These are phyloP conservation scores for Yponomeuta plumbellus DNA, from an alignment of 2,888 invertebrate genomes.

Conservation along the genomic window DNA sequence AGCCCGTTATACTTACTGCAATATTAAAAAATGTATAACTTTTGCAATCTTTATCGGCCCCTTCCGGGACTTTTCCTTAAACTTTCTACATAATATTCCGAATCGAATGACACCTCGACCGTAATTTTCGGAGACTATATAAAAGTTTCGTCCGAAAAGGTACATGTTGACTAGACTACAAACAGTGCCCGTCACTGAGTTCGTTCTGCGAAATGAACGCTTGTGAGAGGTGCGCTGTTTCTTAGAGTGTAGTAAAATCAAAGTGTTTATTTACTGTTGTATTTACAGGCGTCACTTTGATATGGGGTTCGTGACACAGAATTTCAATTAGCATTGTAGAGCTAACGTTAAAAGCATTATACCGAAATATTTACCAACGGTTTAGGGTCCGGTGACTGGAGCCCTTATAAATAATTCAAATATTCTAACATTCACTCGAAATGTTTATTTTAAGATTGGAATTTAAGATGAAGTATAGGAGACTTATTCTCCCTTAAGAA, in stretches of 20 bases:
- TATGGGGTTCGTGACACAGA: slow-evolving; percentile 3
- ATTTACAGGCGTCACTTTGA: slow-evolving; percentile 1
- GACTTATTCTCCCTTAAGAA: too few relatives aligned
- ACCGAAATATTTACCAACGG: slow-evolving; percentile 17
- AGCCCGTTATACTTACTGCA: not conserved
- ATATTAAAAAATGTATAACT: not conserved
- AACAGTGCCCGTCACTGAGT: too few relatives aligned
- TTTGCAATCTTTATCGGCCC: too few relatives aligned
- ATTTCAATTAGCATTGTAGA: slow-evolving; percentile 13
- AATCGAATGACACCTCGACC: too few relatives aligned
- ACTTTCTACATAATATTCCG: too few relatives aligned
- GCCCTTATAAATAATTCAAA: slow-evolving; percentile 15
- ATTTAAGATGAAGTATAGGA: not conserved
- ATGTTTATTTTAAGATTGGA: slow-evolving; percentile 10
- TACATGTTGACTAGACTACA: too few relatives aligned
- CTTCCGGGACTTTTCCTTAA: too few relatives aligned
- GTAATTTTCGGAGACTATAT: too few relatives aligned
- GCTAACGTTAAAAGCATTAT: slow-evolving; percentile 17
- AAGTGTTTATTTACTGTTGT: not conserved
- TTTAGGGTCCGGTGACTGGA: slow-evolving; percentile 12
- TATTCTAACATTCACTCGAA: slow-evolving; percentile 4
- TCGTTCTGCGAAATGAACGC: too few relatives aligned
- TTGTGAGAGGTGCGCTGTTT: too few relatives aligned
- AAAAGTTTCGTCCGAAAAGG: too few relatives aligned
- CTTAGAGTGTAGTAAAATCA: not conserved